Base-by-base conservation (phyloP, 2,797 vertebrate genomes). In the Eulemur mongoz region DNA sequence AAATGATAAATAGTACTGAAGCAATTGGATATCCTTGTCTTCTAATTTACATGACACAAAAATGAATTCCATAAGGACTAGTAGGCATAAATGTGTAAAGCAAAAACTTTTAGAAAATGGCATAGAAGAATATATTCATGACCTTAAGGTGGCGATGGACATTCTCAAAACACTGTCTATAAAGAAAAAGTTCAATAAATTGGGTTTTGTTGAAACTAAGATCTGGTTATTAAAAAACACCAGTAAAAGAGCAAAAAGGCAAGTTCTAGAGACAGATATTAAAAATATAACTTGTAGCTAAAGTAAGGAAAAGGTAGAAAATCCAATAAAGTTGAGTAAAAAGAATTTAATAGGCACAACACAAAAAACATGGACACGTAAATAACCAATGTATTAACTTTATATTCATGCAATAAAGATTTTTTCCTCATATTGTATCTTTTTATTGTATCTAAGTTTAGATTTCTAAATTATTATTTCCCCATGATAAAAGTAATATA, bases 151-250 rank as follows among this genome's bases (percentile, higher is more conserved):
- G 17, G 7, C 30, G 23, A 59, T 35, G 8, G 25, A 59, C 0
- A 2, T 72, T 82, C 38, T 89, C 4, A 57, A 94, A 93, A 57
- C 32, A 92, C 9, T 87, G 3, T n/a, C 38, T 22, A 59, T 43
- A 88, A 94, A 54, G 18, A 13, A 88, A 89, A 89, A 57, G 17
- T 52, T 83, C 70, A 59, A 27, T 63, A 38, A 87, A 70, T 35
- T 57, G 30, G 45, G n/a, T 3, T 65, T 81, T 48, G 88, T 82
- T 80, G 50, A 96, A 96, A 69, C 75, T 85, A 75, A 88, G 25
- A 69, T 83, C 25, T 27, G 4, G 45, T 81, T 48, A 45, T 61
- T 92, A 79, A 70, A 87, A 81, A 8, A 50, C 1, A 73, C 1
- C 45, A 85, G 52, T 72, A 75, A 61, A 30, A 69, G 7, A 14